These are phyloP conservation scores for Drosophila watanabei DNA, from an alignment of 1,140 invertebrate genomes.

Conservation along the genomic window DNA sequence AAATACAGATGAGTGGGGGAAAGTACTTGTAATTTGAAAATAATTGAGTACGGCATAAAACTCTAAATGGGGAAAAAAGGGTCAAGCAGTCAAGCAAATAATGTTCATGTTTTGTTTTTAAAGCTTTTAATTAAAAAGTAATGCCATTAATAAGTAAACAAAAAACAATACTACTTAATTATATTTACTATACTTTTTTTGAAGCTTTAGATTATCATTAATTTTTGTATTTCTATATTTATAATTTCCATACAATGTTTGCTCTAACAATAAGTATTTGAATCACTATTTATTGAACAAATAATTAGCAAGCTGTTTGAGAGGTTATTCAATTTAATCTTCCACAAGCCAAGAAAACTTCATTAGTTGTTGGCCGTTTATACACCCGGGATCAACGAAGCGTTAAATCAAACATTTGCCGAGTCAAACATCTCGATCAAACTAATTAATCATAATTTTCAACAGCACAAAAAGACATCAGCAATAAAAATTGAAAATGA, in stretches of 20 bases:
- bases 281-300: background rate
- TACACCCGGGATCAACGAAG: constrained; percentile 40
- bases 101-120: background rate
- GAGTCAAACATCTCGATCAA: constrained; percentile 62
- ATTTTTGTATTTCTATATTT: background rate
- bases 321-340: constrained; percentile 31
- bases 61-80: constrained; percentile 17
- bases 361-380: constrained; percentile 39
- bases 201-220: background rate
- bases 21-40: constrained; percentile 55
- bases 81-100: background rate
- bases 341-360: constrained; percentile 8
- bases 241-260: background rate
- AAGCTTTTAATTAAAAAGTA: background rate
- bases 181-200: background rate
- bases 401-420: constrained; percentile 72
- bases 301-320: constrained; percentile 7
- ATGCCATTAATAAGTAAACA: background rate
- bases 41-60: constrained; percentile 41
- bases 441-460: constrained; percentile 77
- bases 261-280: background rate
- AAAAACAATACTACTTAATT: too few relatives aligned
- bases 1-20: constrained; percentile 36
- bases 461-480: constrained; percentile 53
- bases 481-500: constrained; percentile 46